Base-by-base conservation (phyloP, 2,888 invertebrate genomes). In the Sisyra nigra region DNA sequence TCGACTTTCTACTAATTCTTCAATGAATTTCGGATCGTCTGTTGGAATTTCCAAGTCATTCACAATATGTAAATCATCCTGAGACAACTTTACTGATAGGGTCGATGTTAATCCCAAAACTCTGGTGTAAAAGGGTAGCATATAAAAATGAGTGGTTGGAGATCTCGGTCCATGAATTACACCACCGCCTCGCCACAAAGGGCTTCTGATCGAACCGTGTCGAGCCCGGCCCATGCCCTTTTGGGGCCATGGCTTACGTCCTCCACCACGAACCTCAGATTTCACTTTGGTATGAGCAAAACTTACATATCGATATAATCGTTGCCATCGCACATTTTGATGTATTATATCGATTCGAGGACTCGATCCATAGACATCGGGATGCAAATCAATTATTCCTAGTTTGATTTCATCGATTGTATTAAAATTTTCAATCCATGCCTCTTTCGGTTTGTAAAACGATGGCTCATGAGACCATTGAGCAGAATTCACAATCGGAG, bases 191-290 rank as follows among this genome's bases (percentile, higher is more conserved):
- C 68, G 69, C 64, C 79, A 94, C 2, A 93, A 58, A 0, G 96
- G 96, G 2, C 94, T 88, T 45, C 92, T 72, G 46, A 87, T 86
- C 9, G 89, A 91, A 10, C 94, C 92, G 57, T 94, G 94, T 35
- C 97, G 74, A 1, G 97, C 86, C 50, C 75, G 72, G 1, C 98
- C 98, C 19, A 72, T 57, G 15, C 93, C 92, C 65, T 98, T 98
- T 58, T 98, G 98, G 1, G 88, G 89, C 93, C 94, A 96, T 0
- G 97, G 97, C 55, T 98, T 97, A 18, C 73, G 70, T 0, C 91
- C 91, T 42, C 93, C 89, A 31, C 94, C 94, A 39, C 76, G 67
- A 44, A 86, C 79, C 66, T 98, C 97, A 1, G 85, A 81, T 44
- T 88, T 69, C 0, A 79, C 76, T 58, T 84, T 82, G 2, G 81